These are phyloP conservation scores for Malthinus flaveolus DNA, from an alignment of 2,888 invertebrate species.

Conservation along the genomic window DNA sequence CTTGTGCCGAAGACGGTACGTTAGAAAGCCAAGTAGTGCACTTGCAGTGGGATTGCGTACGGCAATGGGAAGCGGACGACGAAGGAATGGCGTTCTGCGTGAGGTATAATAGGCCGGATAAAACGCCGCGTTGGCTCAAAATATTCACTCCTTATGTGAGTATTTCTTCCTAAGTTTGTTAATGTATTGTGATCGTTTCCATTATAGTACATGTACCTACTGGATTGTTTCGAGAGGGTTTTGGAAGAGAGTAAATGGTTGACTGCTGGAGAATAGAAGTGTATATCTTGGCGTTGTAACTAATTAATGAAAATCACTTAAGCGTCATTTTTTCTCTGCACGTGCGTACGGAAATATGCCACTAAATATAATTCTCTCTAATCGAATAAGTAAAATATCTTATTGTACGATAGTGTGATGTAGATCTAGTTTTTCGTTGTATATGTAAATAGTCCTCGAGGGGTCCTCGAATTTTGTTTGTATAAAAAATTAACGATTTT, in stretches of 20 bases:
- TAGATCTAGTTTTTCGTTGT: slow-evolving; percentile 24
- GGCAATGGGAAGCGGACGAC: slow-evolving; percentile 88
- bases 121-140: slow-evolving; percentile 82
- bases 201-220: slow-evolving; percentile 83
- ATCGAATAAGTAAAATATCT: slow-evolving; percentile 15
- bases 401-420: slow-evolving; percentile 22
- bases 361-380: slow-evolving; percentile 21
- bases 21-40: slow-evolving; percentile 74
- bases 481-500: slow-evolving; percentile 17
- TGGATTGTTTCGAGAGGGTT: slow-evolving; percentile 95
- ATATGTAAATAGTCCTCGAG: slow-evolving; percentile 26
- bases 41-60: slow-evolving; percentile 81
- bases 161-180: slow-evolving; percentile 53
- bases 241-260: slow-evolving; percentile 86
- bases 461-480: slow-evolving; percentile 15
- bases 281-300: neutral
- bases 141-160: slow-evolving; percentile 88
- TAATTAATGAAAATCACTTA: slow-evolving; percentile 14
- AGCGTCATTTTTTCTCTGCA: slow-evolving; percentile 24
- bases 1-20: slow-evolving; percentile 82
- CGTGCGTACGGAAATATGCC: slow-evolving; percentile 20
- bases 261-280: slow-evolving; percentile 16
- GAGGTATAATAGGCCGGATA: slow-evolving; percentile 80
- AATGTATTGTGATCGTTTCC: slow-evolving; percentile 18
- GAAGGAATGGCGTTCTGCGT: slow-evolving; percentile 90